phyloP scores from a whole-genome alignment of 2,113 vertebrate genomes.

The Pseudorhombus dupliciocellatus region DNA sequence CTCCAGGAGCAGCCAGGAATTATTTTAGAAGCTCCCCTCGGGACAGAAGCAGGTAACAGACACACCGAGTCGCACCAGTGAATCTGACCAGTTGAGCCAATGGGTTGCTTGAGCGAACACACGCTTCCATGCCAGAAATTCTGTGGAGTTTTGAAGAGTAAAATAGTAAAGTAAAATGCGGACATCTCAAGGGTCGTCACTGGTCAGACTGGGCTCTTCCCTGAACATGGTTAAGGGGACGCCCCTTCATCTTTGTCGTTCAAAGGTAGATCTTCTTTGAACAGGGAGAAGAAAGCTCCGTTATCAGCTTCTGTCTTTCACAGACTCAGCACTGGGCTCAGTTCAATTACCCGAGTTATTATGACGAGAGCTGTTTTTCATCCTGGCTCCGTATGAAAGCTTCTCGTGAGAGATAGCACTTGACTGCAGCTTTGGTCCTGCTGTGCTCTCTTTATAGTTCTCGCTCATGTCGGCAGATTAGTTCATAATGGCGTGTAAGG shows the following conservation, averaged over 20 bases:
- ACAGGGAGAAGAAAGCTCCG: slow-evolving; percentile 37
- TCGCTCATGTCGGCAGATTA: slow-evolving; percentile 52
- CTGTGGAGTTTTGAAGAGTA: no score
- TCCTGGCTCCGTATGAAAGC: slow-evolving; percentile 45
- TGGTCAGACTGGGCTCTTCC: background rate
- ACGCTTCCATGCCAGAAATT: no score
- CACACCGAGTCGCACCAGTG: background rate
- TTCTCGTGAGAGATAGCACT: slow-evolving; percentile 56
- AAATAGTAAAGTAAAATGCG: no score
- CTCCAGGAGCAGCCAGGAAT: slow-evolving; percentile 42
- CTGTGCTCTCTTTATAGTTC: slow-evolving; percentile 45
- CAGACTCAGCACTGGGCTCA: slow-evolving; percentile 26
- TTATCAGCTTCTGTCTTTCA: slow-evolving; percentile 42
- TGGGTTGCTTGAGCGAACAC: no score
- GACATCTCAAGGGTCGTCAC: background rate
- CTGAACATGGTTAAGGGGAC: background rate
- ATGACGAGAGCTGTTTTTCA: slow-evolving; percentile 30
- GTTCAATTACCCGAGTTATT: slow-evolving; percentile 35
- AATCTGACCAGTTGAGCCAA: no score
- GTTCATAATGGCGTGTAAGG: slow-evolving; percentile 52
- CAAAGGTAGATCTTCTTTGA: slow-evolving; percentile 29
- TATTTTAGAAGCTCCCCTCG: slow-evolving; percentile 33
- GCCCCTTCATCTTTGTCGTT: slow-evolving; percentile 20
- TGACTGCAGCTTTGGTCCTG: slow-evolving; percentile 40
- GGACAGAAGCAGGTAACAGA: slow-evolving; percentile 29